Evolutionary conservation across 2,888 invertebrate species (phyloP).

Genomic region (Automeris io): DNA sequence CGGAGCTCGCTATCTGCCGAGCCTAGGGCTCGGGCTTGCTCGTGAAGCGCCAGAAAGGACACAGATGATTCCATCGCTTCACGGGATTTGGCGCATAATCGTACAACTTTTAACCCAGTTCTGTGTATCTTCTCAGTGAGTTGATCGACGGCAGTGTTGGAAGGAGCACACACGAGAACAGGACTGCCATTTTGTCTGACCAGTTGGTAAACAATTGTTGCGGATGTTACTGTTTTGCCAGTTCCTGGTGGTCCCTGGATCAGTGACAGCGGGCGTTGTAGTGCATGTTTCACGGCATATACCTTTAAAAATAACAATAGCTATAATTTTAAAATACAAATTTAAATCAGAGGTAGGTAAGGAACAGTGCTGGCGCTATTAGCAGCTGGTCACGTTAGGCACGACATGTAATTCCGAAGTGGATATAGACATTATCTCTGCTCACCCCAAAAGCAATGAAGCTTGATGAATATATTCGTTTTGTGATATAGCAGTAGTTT

Average conservation of each 20-base stretch:
- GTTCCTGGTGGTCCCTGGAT: constrained; percentile 99
- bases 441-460: too few relatives aligned
- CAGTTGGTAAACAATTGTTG: constrained; percentile 98
- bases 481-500: too few relatives aligned
- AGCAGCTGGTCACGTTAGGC: too few relatives aligned
- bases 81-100: constrained; percentile 97
- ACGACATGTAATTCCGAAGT: too few relatives aligned
- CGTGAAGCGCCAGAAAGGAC: constrained; percentile 96
- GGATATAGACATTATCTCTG: too few relatives aligned
- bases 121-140: constrained; percentile 98
- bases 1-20: constrained; percentile 92
- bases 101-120: constrained; percentile 94
- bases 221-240: constrained; percentile 99
- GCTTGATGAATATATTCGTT: too few relatives aligned
- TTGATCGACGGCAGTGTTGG: constrained; percentile 99
- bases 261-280: constrained; percentile 95
- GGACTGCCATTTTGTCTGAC: constrained; percentile 96
- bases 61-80: constrained; percentile 99
- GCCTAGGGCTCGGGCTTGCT: constrained; percentile 97
- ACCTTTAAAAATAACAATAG: constrained; percentile 71
- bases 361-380: too few relatives aligned
- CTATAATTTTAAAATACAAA: too few relatives aligned
- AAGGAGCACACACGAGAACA: constrained; percentile 98
- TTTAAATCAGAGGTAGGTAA: too few relatives aligned
- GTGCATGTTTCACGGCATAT: constrained; percentile 98